Conservation (phyloP, 2,797 vertebrate genomes). For the Sparidentex hasta region DNA sequence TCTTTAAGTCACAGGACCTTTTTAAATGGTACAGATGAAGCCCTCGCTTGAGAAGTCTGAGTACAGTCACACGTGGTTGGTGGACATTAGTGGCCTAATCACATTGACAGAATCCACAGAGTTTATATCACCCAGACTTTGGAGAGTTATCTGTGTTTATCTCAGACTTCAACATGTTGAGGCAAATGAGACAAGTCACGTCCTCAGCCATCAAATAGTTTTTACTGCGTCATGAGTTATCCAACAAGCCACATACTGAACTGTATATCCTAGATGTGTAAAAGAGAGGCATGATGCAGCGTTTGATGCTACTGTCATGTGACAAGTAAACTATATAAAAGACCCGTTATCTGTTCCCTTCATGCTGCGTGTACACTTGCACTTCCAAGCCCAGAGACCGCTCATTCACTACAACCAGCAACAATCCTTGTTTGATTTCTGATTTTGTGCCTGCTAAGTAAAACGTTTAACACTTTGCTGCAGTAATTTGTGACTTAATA, state of each 20-base stretch:
- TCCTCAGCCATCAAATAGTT: background rate
- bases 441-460: background rate
- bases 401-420: background rate
- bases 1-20: constrained; percentile 7
- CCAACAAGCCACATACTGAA: background rate
- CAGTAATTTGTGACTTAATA: background rate
- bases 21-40: constrained; percentile 6
- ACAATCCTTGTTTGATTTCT: background rate
- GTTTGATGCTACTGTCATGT: background rate
- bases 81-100: background rate
- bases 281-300: constrained; percentile 6
- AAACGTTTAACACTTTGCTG: too few relatives aligned
- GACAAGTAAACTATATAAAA: constrained; percentile 30
- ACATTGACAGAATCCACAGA: background rate
- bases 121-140: background rate
- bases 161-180: background rate
- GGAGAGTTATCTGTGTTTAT: background rate
- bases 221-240: constrained; percentile 1
- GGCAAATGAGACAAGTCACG: background rate
- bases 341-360: constrained; percentile 5
- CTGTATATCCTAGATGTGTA: constrained; percentile 6
- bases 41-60: background rate
- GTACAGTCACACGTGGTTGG: background rate
- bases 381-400: background rate
- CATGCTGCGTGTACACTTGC: background rate